A percentile compares a stretch with the other conserved stretches of the same genome.
Conservation (phyloP, 1,140 invertebrate species). For the Aricia agestis region DNA sequence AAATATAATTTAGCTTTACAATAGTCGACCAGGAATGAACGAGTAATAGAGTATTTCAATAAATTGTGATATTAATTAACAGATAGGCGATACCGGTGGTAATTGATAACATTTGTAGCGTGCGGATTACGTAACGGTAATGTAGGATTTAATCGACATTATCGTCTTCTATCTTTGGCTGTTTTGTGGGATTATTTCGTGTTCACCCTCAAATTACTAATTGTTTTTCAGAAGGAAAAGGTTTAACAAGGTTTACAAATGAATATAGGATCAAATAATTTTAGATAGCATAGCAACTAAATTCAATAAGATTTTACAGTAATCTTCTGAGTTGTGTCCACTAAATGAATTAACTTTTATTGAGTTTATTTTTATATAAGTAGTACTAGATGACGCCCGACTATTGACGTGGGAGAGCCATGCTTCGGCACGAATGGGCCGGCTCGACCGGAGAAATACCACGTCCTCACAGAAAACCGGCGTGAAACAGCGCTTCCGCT, state of each 20-base stretch:
- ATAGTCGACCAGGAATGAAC: neutral
- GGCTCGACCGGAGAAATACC: too few species aligned
- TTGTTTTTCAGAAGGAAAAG: too few species aligned
- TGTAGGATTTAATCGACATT: neutral
- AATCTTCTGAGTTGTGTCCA: neutral
- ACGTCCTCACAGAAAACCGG: too few species aligned
- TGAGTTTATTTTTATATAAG: neutral
- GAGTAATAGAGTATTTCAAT: neutral
- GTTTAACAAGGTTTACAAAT: too few species aligned
- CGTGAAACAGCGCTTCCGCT: too few species aligned
- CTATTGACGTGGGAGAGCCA: too few species aligned
- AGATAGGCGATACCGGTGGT: neutral
- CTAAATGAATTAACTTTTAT: neutral
- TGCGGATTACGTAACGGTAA: neutral
- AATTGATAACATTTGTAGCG: neutral
- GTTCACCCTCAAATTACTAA: too few species aligned
- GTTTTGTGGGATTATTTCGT: neutral
- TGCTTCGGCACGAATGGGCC: too few species aligned
- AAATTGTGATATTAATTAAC: neutral
- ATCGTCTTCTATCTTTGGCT: neutral
- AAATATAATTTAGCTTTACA: neutral
- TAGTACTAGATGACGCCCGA: too few species aligned
- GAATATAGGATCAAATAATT: neutral
- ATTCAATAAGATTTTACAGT: neutral
- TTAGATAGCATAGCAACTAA: neutral